Conservation (phyloP, 2,113 vertebrate genomes). For the Sebastes schlegelii region DNA sequence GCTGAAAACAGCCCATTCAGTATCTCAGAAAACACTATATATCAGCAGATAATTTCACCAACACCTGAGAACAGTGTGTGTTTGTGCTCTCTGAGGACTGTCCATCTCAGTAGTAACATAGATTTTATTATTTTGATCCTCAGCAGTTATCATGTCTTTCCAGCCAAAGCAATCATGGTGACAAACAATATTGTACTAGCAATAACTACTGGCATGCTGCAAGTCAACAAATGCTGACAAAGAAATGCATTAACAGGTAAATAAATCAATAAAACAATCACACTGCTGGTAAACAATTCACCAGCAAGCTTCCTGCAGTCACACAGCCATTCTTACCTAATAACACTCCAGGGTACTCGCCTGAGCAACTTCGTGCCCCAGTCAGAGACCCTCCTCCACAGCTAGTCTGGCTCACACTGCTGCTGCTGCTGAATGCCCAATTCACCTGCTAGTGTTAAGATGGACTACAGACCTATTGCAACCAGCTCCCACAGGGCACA, state of each 20-base stretch:
- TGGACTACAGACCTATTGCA: slow-evolving; percentile 25
- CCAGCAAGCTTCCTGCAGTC: slow-evolving; percentile 5
- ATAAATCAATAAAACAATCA: slow-evolving; percentile 10
- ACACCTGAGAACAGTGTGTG: neutral
- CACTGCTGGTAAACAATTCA: slow-evolving; percentile 19
- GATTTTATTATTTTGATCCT: neutral
- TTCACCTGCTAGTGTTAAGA: slow-evolving; percentile 41
- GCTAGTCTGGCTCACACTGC: neutral
- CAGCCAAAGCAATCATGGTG: neutral
- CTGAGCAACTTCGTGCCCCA: slow-evolving; percentile 24
- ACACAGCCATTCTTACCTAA: neutral
- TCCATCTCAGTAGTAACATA: neutral
- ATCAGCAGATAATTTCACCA: neutral
- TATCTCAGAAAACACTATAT: neutral
- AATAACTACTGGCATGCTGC: neutral
- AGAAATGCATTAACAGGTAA: slow-evolving; percentile 2
- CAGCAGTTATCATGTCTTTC: neutral
- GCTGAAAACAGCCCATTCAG: neutral
- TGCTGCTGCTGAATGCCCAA: slow-evolving; percentile 22
- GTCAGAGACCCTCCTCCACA: slow-evolving; percentile 7
- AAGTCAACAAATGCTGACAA: slow-evolving; percentile 2
- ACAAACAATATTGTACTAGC: neutral
- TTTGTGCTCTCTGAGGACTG: neutral
- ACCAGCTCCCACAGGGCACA: slow-evolving; percentile 22
- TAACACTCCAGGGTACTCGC: slow-evolving; percentile 14